Percentiles rank a stretch among this genome's conserved stretches.
phyloP scores from a whole-genome alignment of 2,113 vertebrate genomes.

The Notechis scutatus region DNA sequence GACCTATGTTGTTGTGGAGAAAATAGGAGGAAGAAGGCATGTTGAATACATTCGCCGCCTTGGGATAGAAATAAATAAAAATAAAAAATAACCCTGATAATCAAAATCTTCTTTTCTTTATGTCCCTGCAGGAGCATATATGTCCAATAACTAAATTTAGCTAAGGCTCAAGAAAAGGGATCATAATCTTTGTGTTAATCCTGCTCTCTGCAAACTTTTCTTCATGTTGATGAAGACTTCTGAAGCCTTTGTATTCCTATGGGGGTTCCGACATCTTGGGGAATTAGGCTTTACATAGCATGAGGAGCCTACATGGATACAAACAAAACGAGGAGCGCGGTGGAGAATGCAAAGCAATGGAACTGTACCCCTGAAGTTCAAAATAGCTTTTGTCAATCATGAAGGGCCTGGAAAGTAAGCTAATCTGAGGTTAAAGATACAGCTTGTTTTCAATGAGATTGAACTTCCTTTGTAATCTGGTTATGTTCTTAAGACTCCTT shows the following conservation, averaged over 20 bases:
- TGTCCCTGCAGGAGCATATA: neutral
- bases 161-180: neutral
- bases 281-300: neutral
- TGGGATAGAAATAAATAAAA: neutral
- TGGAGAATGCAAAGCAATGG: neutral
- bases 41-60: neutral
- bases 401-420: too few relatives aligned
- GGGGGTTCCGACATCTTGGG: neutral
- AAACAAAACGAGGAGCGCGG: neutral
- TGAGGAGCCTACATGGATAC: neutral
- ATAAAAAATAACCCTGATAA: neutral
- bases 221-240: neutral
- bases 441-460: neutral
- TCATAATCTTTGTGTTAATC: neutral
- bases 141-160: neutral
- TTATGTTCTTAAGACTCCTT: neutral
- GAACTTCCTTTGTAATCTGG: neutral
- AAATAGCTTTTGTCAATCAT: neutral
- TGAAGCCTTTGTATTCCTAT: neutral
- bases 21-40: neutral
- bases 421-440: neutral
- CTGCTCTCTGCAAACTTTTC: neutral
- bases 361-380: neutral
- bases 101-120: neutral
- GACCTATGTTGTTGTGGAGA: neutral